A percentile compares a stretch with the other conserved stretches of the same genome.
Evolutionary conservation across 2,888 invertebrate species (phyloP).

Genomic region (Harpalus rufipes): DNA sequence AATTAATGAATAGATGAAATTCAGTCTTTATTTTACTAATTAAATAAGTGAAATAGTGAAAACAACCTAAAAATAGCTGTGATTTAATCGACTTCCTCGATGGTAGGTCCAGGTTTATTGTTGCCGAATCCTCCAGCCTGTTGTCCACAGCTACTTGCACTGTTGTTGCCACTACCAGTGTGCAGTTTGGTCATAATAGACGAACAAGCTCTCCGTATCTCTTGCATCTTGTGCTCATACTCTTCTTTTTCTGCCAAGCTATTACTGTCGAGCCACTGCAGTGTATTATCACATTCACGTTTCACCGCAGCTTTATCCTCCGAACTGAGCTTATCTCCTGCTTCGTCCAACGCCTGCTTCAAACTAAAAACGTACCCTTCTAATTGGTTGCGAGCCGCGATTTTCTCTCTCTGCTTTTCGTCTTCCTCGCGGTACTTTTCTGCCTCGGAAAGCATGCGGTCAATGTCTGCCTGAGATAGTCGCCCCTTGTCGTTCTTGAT

Average conservation of each 20-base stretch:
- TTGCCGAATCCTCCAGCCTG: slow-evolving; percentile 33
- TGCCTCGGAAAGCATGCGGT: slow-evolving; percentile 87
- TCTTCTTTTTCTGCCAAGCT: slow-evolving; percentile 84
- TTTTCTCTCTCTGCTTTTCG: slow-evolving; percentile 83
- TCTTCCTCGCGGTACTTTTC: slow-evolving; percentile 87
- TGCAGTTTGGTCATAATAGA: slow-evolving; percentile 82
- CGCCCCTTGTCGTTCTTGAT: slow-evolving; percentile 92
- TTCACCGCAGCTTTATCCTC: slow-evolving; percentile 82
- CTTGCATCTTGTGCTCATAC: slow-evolving; percentile 82
- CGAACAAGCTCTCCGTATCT: slow-evolving; percentile 77
- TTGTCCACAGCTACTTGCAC: slow-evolving; percentile 9
- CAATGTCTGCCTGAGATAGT: slow-evolving; percentile 89
- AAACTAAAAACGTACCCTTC: slow-evolving; percentile 85
- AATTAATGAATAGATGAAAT: too few species aligned
- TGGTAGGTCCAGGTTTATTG: slow-evolving; percentile 16
- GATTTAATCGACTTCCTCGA: slow-evolving; percentile 48
- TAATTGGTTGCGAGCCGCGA: slow-evolving; percentile 85
- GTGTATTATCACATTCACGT: slow-evolving; percentile 79
- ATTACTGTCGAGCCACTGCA: slow-evolving; percentile 85
- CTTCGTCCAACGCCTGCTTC: slow-evolving; percentile 83
- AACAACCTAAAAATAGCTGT: neutral
- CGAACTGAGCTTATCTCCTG: slow-evolving; percentile 81
- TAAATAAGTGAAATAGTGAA: neutral
- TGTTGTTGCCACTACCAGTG: slow-evolving; percentile 68
- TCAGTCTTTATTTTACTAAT: neutral